Percentiles rank a stretch among this genome's conserved stretches.
These are phyloP conservation scores for Taurulus bubalis DNA, from an alignment of 2,113 vertebrate genomes.

Conservation along the genomic window DNA sequence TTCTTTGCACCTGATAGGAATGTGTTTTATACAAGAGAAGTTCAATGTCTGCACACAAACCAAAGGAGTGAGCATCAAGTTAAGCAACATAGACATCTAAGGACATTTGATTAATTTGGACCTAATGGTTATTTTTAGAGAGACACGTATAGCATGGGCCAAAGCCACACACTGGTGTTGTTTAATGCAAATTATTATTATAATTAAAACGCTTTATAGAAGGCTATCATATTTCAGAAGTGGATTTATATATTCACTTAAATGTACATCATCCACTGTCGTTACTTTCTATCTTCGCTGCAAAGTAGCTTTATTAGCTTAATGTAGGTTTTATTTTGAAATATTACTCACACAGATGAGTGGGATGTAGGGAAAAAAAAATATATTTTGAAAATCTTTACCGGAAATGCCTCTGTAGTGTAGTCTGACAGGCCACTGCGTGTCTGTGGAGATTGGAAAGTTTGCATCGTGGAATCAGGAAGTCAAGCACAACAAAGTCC, in stretches of 20 bases:
- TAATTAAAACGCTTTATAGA: not conserved
- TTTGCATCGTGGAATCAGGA: slow-evolving; percentile 66
- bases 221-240: not conserved
- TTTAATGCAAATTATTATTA: not conserved
- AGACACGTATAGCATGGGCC: not conserved
- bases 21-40: not conserved
- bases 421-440: not conserved
- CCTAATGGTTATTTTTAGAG: not conserved
- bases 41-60: not conserved
- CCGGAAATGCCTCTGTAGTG: not conserved
- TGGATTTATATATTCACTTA: not conserved
- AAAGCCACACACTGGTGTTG: not conserved
- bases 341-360: not conserved
- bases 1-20: not conserved
- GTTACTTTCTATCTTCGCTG: not conserved
- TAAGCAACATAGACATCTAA: not conserved
- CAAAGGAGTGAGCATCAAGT: not conserved
- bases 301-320: not conserved
- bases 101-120: not conserved
- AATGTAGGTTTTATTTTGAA: slow-evolving; percentile 14
- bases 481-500: slow-evolving; percentile 22
- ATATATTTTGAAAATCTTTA: slow-evolving; percentile 43
- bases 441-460: slow-evolving; percentile 33
- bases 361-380: too few species aligned
- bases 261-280: too few species aligned